These are phyloP conservation scores for Nannoperca australis DNA, from an alignment of 2,797 vertebrate species.

Conservation along the genomic window DNA sequence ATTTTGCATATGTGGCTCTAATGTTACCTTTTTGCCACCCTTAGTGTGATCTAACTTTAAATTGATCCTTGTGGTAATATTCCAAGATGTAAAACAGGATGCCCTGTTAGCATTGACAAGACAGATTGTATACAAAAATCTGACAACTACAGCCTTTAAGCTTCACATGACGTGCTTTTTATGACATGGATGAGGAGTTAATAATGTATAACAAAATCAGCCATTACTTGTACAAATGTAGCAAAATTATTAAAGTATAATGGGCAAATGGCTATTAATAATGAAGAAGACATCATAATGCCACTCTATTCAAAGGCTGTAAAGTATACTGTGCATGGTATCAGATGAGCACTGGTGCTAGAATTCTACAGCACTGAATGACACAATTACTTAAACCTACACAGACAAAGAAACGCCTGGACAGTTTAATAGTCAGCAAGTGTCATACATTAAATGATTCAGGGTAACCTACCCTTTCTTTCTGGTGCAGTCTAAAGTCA, in stretches of 20 bases:
- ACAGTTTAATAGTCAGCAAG: too few species aligned
- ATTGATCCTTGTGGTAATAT: neutral
- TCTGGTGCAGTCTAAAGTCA: too few species aligned
- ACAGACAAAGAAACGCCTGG: too few species aligned
- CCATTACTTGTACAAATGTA: conserved; percentile 46
- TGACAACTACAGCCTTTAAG: neutral
- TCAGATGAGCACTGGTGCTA: conserved; percentile 4
- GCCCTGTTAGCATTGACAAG: neutral
- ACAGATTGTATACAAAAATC: neutral
- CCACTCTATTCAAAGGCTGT: conserved; percentile 28
- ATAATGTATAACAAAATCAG: conserved; percentile 41
- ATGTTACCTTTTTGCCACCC: too few species aligned
- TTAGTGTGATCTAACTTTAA: neutral
- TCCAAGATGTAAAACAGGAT: neutral
- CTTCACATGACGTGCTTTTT: neutral
- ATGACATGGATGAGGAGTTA: conserved; percentile 12
- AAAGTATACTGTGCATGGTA: neutral
- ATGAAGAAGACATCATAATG: conserved; percentile 52
- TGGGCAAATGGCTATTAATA: conserved; percentile 55
- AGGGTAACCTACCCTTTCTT: too few species aligned
- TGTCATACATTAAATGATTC: too few species aligned
- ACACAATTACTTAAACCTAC: neutral
- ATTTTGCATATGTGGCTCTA: neutral
- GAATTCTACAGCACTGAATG: neutral
- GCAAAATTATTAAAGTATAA: conserved; percentile 62